Evolutionary conservation across 1,140 invertebrate genomes (phyloP).

Genomic region (Euura saliciscinereae): DNA sequence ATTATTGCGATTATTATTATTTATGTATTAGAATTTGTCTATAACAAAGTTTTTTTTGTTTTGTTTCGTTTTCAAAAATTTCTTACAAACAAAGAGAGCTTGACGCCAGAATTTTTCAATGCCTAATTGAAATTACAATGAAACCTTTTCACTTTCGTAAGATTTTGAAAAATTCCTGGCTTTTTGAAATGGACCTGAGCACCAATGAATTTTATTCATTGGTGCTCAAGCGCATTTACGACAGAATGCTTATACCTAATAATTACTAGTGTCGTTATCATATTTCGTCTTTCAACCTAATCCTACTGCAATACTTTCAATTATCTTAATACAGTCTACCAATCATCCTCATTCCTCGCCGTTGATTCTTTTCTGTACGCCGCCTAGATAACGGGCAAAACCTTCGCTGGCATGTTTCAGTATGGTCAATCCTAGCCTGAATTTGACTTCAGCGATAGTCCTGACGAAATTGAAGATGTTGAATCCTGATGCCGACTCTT

Average conservation of each 20-base stretch:
- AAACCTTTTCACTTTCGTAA: neutral
- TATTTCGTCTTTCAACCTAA: too few relatives aligned
- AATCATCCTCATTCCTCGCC: conserved; percentile 40
- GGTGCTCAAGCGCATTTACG: neutral
- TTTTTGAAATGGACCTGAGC: neutral
- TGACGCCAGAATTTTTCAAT: conserved; percentile 1
- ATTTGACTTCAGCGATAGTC: conserved; percentile 59
- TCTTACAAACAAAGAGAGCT: conserved; percentile 4
- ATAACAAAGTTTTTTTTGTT: neutral
- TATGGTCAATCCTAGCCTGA: conserved; percentile 58
- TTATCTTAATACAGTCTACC: too few relatives aligned
- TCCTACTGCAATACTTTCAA: too few relatives aligned
- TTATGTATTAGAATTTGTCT: neutral
- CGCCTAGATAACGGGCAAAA: conserved; percentile 58
- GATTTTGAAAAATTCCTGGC: neutral
- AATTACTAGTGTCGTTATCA: too few relatives aligned
- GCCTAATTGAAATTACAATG: neutral
- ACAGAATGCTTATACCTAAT: neutral
- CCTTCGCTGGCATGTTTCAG: conserved; percentile 60
- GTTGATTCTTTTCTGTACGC: conserved; percentile 60
- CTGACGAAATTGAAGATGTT: conserved; percentile 56
- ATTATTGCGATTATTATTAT: neutral
- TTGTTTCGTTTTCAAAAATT: neutral
- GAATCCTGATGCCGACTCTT: conserved; percentile 39
- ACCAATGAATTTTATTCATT: neutral